Conservation (phyloP, 1,140 invertebrate genomes). For the Bombus difficillimus region DNA sequence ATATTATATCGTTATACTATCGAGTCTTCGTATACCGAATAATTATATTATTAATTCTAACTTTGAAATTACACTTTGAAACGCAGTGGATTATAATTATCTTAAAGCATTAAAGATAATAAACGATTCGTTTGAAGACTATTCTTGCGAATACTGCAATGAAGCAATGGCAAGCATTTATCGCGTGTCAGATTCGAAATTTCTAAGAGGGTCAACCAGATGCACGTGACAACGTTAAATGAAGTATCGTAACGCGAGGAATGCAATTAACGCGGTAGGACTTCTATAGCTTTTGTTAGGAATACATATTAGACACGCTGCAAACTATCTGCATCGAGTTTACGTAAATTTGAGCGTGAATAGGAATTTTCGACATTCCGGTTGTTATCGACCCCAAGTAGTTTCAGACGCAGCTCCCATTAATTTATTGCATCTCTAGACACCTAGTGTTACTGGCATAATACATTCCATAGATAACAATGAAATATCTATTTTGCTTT, state of each 20-base stretch:
- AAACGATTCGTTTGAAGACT: too few species aligned
- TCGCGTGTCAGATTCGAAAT: not conserved
- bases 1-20: too few species aligned
- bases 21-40: too few species aligned
- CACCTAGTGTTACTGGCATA: not conserved
- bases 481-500: constrained; percentile 2
- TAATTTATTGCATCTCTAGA: constrained; percentile 28
- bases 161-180: not conserved
- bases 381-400: constrained; percentile 26
- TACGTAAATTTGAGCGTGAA: constrained; percentile 12
- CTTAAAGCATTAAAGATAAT: too few species aligned
- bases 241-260: constrained; percentile 16
- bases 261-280: constrained; percentile 22
- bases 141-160: not conserved
- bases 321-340: not conserved
- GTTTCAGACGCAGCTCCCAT: constrained; percentile 1
- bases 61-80: too few species aligned
- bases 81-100: too few species aligned
- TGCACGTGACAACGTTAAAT: not conserved
- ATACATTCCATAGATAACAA: constrained; percentile 3
- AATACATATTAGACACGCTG: constrained; percentile 17
- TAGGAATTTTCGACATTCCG: constrained; percentile 40
- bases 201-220: not conserved
- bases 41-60: too few species aligned
- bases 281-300: constrained; percentile 26